phyloP scores from a whole-genome alignment of 1,140 invertebrate genomes.

The Monochamus saltuarius region DNA sequence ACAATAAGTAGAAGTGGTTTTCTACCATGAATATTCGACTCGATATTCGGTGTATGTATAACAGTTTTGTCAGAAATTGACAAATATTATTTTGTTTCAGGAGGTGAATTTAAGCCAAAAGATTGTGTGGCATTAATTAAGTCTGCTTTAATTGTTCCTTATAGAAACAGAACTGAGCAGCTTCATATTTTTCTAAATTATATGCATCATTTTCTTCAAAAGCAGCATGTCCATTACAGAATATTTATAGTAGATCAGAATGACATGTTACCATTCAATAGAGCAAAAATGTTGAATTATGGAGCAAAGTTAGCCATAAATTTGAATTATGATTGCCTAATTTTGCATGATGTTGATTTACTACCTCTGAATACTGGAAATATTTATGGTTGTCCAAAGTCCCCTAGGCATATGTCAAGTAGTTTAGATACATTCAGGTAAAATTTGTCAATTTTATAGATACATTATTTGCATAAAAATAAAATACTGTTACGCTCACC shows the following conservation, averaged over 20 bases:
- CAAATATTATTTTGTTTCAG: constrained; percentile 47
- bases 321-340: constrained; percentile 79
- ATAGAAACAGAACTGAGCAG: constrained; percentile 80
- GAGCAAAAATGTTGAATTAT: constrained; percentile 91
- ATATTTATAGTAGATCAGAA: constrained; percentile 92
- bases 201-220: constrained; percentile 86
- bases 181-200: constrained; percentile 79
- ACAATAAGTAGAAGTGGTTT: no score
- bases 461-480: no score
- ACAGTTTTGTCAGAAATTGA: background rate
- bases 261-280: constrained; percentile 78
- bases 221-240: constrained; percentile 76
- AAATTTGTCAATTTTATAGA: constrained; percentile 12
- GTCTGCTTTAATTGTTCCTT: constrained; percentile 87
- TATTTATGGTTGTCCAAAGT: constrained; percentile 85
- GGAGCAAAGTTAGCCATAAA: constrained; percentile 79
- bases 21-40: no score
- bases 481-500: no score
- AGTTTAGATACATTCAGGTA: constrained; percentile 82
- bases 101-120: constrained; percentile 72
- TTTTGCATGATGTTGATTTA: constrained; percentile 95
- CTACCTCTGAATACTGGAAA: constrained; percentile 87
- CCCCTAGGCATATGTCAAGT: constrained; percentile 90
- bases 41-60: background rate
- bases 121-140: constrained; percentile 73